A percentile compares a stretch with the other conserved stretches of the same genome.
phyloP scores from a whole-genome alignment of 2,797 vertebrate species.

The Scolopax bukidnonensis region DNA sequence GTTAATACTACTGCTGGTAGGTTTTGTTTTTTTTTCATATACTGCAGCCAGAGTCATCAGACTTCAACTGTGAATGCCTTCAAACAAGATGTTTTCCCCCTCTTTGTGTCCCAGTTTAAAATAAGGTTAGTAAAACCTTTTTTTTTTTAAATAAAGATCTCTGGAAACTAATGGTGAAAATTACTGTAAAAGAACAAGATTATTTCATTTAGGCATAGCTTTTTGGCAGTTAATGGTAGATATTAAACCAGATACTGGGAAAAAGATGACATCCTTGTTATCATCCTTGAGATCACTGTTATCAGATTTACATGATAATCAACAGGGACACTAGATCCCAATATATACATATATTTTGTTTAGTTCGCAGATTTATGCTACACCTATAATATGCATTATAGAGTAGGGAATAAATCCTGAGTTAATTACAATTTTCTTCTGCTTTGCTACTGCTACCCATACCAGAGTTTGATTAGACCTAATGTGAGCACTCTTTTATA shows the following conservation, averaged over 20 bases:
- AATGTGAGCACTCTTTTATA: neutral
- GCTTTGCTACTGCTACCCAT: neutral
- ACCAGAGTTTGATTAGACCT: neutral
- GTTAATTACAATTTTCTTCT: neutral
- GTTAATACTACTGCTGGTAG: neutral
- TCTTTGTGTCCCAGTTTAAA: neutral
- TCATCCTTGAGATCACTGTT: neutral
- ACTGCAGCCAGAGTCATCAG: neutral
- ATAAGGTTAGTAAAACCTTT: neutral
- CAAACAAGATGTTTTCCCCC: neutral
- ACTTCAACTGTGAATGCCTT: neutral
- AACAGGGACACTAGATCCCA: neutral
- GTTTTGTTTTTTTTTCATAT: neutral
- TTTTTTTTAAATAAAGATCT: neutral
- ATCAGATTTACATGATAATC: neutral
- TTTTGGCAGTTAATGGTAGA: neutral
- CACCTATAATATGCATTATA: neutral
- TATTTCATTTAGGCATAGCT: neutral
- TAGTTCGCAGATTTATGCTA: neutral
- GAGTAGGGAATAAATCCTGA: neutral
- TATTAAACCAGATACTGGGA: neutral
- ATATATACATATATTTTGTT: neutral
- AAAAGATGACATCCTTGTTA: neutral
- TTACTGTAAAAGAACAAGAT: neutral
- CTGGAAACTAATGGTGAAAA: neutral